Evolutionary conservation across 2,113 vertebrate genomes (phyloP), one percentile per base, ranked within the genome.

Genomic region (Propithecus coquereli): DNA sequence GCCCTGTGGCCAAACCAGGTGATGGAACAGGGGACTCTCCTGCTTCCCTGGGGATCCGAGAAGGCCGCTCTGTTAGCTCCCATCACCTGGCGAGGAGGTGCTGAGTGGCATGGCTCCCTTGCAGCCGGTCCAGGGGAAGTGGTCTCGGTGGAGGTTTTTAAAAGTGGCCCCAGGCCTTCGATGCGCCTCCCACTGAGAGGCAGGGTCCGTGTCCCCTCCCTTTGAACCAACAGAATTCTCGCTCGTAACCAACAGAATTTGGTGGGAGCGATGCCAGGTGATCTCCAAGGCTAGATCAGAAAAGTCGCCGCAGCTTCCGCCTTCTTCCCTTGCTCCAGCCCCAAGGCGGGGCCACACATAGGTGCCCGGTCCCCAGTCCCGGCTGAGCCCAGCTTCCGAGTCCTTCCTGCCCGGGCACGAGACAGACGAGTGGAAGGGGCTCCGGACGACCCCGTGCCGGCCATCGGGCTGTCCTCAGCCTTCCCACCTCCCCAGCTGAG

Each of bases 11-110:
- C 63, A 4, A 32, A 50, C 40, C 34, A 3, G 1, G 57, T 34
- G 37, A 12, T 4, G 2, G 63, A 34, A 2, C 1, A 23, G 30
- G 45, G 50, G 40, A 25, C 63, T 10, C 11, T 27, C 23, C 2
- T 13, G 0, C 11, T 6, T 59, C 59, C 54, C 45, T 12, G n/a
- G 43, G 52, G 5, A 10, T 50, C 70, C 6, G 25, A 57, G 52
- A 13, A 43, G 47, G n/a, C 13, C 27, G 30, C 47, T 25, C 16
- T 0, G 1, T 22, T 4, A 34, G 57, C 71, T 54, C 54, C 63
- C 1, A 0, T 37, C 10, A 5, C 7, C 23, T 3, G 17, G 27
- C 0, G 0, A 16, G 43, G 47, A 32, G 59, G 14, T 52, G 22
- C 77, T 0, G 4, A 1, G 43, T n/a, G 25, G 8, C 0, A 1